phyloP scores from a whole-genome alignment of 2,888 invertebrate species.

The Ectropis crepuscularia region DNA sequence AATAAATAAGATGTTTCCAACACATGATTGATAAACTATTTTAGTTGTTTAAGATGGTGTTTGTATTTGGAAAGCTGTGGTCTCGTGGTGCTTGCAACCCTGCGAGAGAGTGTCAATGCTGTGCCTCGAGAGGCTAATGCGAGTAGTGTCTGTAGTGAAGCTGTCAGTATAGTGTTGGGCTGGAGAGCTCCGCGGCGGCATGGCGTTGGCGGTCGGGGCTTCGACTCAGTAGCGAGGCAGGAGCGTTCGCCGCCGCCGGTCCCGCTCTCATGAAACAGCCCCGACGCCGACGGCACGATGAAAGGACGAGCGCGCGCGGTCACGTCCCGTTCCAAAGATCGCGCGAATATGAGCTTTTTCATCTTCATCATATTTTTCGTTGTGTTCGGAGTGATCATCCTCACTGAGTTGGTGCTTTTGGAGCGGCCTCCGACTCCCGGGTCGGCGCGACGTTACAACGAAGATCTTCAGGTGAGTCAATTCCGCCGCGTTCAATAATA shows the following conservation, averaged over 20 bases:
- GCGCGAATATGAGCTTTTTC: conserved; percentile 95
- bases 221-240: conserved; percentile 63
- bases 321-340: conserved; percentile 87
- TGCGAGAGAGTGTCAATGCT: conserved; percentile 35
- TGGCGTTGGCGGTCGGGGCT: conserved; percentile 58
- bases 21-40: background rate
- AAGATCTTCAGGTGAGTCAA: conserved; percentile 88
- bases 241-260: conserved; percentile 56
- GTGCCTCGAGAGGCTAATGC: conserved; percentile 28
- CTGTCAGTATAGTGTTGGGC: conserved; percentile 58
- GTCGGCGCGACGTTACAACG: conserved; percentile 85
- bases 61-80: conserved; percentile 18
- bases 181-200: conserved; percentile 50
- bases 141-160: conserved; percentile 48
- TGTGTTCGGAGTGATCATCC: conserved; percentile 93
- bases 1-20: too few species aligned
- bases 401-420: conserved; percentile 91
- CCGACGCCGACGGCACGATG: conserved; percentile 63
- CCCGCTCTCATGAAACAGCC: conserved; percentile 62
- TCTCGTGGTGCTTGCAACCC: conserved; percentile 37
- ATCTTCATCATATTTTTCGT: conserved; percentile 96
- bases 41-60: conserved; percentile 10
- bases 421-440: conserved; percentile 84
- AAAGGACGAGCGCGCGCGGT: conserved; percentile 81
- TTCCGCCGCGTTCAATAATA: conserved; percentile 20